These are phyloP conservation scores for Discoglossus pictus DNA, from an alignment of 2,797 vertebrate species.

Conservation along the genomic window DNA sequence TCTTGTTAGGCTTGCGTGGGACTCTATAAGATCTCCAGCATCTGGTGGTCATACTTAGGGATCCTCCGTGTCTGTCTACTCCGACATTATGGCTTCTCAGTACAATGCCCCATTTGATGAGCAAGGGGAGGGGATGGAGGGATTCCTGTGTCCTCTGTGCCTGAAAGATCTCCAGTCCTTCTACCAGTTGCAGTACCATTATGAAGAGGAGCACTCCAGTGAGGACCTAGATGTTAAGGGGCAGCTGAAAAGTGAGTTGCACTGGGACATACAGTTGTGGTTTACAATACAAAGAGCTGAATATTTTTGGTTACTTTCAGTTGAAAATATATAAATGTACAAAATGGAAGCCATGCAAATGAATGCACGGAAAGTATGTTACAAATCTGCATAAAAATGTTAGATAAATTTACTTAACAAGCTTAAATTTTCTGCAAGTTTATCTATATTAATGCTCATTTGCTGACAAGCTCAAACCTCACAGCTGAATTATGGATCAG, in stretches of 20 bases:
- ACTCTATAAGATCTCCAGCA: not conserved
- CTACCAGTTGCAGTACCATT: conserved; percentile 93
- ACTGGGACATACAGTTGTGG: no score
- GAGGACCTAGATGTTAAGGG: conserved; percentile 86
- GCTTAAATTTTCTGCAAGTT: no score
- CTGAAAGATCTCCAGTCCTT: conserved; percentile 95
- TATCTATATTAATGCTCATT: no score
- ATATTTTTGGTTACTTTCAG: no score
- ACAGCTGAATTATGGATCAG: no score
- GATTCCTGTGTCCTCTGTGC: conserved; percentile 94
- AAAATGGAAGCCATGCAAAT: no score
- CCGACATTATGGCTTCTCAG: conserved; percentile 78
- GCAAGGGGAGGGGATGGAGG: conserved; percentile 86
- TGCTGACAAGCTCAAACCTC: no score
- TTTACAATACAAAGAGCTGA: not conserved
- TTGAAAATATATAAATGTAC: no score
- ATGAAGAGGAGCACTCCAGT: conserved; percentile 89
- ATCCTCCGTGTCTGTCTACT: not conserved
- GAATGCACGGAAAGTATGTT: no score
- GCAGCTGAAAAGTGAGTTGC: conserved; percentile 88
- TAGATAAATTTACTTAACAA: no score
- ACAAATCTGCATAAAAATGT: no score
- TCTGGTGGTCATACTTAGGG: not conserved
- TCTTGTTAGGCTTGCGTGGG: not conserved
- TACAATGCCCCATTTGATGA: conserved; percentile 82